phyloP scores from a whole-genome alignment of 2,888 invertebrate species.

The Halictus ligatus region DNA sequence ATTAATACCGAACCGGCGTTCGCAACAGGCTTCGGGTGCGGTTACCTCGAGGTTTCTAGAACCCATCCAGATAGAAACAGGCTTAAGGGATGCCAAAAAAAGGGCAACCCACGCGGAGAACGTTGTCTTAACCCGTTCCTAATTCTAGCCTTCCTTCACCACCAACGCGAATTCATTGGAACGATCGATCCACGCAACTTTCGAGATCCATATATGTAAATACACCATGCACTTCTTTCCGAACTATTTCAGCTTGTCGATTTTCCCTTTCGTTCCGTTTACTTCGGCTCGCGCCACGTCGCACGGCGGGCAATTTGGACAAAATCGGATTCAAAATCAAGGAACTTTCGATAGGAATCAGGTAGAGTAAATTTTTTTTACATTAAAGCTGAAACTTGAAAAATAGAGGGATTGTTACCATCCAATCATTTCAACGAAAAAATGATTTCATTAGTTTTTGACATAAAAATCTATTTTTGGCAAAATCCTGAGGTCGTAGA shows the following conservation, averaged over 20 bases:
- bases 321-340: too few relatives aligned
- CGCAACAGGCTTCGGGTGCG: neutral
- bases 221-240: neutral
- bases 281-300: too few relatives aligned
- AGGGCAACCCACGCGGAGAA: slow-evolving; percentile 65
- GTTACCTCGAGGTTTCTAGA: slow-evolving; percentile 39
- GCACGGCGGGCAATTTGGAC: too few relatives aligned
- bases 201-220: slow-evolving; percentile 17
- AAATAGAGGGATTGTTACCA: too few relatives aligned
- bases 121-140: slow-evolving; percentile 63
- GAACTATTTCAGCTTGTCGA: neutral
- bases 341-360: too few relatives aligned
- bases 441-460: too few relatives aligned
- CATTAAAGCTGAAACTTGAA: too few relatives aligned
- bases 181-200: slow-evolving; percentile 44
- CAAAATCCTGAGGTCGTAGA: too few relatives aligned
- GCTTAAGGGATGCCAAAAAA: slow-evolving; percentile 64
- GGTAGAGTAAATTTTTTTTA: too few relatives aligned
- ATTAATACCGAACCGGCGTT: slow-evolving; percentile 2
- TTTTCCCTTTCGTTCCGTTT: neutral
- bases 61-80: slow-evolving; percentile 48
- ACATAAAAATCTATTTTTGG: too few relatives aligned
- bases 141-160: slow-evolving; percentile 64
- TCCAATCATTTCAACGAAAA: too few relatives aligned
- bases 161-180: slow-evolving; percentile 62